Evolutionary conservation across 2,797 vertebrate genomes (phyloP), one percentile per base, ranked within the genome.

Genomic region (Xiphorhynchus erythropygius): DNA sequence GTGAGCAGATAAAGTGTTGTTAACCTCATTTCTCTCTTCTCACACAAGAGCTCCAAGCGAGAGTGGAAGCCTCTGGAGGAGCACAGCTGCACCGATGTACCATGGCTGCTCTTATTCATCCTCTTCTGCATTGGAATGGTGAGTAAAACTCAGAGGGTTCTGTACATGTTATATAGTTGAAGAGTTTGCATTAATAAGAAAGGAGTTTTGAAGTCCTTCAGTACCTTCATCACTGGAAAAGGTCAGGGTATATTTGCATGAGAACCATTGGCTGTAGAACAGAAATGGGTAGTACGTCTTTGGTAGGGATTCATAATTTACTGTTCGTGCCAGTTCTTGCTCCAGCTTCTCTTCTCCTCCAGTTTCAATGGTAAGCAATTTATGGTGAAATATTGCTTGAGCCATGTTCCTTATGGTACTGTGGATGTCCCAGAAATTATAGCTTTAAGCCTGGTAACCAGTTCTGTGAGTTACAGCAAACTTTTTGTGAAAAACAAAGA

Each of bases 51-150:
- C 98, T 99, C 99, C 97, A 99, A 99, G 97, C 97, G 99, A 98
- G 99, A 99, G 96, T 99, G 99, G 99, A 99, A 99, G 97, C 99
- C 99, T 33, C 96, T 99, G 97, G 99, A 99, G 97, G 99, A 99
- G 90, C 99, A 99, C 97, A 99, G 99, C 98, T 99, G 99, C 97
- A 99, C 99, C 62, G 99, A 99, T 97, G 98, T 99, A 93, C 99
- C 99, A 55, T 99, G 99, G 99, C 98, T 99, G 86, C 98, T 99
- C 70, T 98, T 99, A 75, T 99, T 99, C 89, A 96, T 99, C 59
- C 97, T 99, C 63, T 99, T 99, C 98, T 99, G 99, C 68, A 32
- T 99, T 91, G 99, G 99, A 97, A 99, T 99, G 99, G 99, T 99
- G 98, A 99, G 98, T 97, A 86, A 78, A 84, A 76, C 21, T 24